These are phyloP conservation scores for Ctenoplectra terminalis DNA, from an alignment of 1,140 invertebrate genomes.

Conservation along the genomic window DNA sequence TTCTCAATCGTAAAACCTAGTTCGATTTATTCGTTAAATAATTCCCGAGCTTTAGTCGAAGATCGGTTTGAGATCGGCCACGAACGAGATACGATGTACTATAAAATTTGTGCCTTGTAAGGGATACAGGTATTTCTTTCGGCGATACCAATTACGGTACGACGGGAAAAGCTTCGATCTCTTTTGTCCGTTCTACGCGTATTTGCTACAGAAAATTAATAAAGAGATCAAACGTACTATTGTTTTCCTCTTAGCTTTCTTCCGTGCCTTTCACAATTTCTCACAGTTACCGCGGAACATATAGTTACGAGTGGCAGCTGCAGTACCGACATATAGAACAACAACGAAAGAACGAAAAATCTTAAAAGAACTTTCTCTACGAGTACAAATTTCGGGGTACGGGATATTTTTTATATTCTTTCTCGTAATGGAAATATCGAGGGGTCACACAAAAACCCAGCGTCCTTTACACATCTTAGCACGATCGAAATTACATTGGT, in stretches of 20 bases:
- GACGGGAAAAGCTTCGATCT: background rate
- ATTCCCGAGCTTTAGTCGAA: background rate
- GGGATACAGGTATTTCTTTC: background rate
- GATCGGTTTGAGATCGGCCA: background rate
- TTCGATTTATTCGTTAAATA: background rate
- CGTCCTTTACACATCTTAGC: constrained; percentile 37
- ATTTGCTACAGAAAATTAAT: background rate
- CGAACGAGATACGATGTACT: constrained; percentile 49
- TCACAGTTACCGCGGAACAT: constrained; percentile 38
- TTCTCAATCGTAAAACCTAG: background rate
- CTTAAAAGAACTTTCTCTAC: constrained; percentile 43
- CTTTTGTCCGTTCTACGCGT: background rate
- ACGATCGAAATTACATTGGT: constrained; percentile 58
- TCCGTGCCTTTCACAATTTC: constrained; percentile 23
- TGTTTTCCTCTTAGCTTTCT: background rate
- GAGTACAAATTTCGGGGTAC: constrained; percentile 54
- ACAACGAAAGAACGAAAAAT: constrained; percentile 54
- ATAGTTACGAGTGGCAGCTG: constrained; percentile 32
- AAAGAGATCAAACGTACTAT: constrained; percentile 16
- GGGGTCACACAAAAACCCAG: constrained; percentile 15
- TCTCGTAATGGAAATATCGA: constrained; percentile 55
- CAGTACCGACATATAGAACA: constrained; percentile 3
- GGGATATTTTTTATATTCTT: background rate
- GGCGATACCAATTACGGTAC: background rate
- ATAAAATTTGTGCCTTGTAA: constrained; percentile 5